Evolutionary conservation across 2,113 vertebrate genomes (phyloP).

Genomic region (Chelonoidis abingdonii): DNA sequence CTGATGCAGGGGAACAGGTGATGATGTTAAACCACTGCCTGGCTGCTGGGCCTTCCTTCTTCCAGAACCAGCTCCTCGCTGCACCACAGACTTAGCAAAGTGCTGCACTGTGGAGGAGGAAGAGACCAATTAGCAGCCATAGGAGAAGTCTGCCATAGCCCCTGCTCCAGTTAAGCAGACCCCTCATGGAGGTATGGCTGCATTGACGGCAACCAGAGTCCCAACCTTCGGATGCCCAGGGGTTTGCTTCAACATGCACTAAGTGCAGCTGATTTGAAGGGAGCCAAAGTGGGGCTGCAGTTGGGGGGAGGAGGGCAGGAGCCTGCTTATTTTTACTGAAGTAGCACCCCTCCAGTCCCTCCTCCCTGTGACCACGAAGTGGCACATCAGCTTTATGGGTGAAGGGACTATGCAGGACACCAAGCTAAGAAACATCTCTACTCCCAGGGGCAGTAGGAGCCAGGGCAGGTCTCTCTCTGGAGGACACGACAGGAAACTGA

Average conservation of each 20-base stretch:
- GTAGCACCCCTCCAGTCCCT: not conserved
- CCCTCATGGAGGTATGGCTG: not conserved
- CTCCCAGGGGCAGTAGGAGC: no score
- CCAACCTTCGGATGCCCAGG: not conserved
- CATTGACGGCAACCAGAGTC: not conserved
- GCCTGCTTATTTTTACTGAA: not conserved
- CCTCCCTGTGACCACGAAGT: not conserved
- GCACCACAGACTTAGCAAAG: not conserved
- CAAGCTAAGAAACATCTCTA: not conserved
- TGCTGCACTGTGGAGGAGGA: not conserved
- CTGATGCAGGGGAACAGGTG: no score
- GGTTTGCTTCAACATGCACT: not conserved
- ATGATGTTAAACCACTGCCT: no score
- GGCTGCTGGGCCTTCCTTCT: no score
- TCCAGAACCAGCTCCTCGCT: not conserved
- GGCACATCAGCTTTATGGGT: not conserved
- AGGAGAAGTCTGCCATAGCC: not conserved
- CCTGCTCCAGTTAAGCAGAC: no score
- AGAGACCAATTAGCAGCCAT: not conserved
- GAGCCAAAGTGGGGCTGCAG: not conserved
- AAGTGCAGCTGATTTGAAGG: not conserved
- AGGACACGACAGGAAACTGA: not conserved
- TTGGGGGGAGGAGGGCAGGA: not conserved
- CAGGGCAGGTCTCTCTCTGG: not conserved
- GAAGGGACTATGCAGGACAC: not conserved